Conservation (phyloP, 2,797 vertebrate species). For the Triplophysa yarkandensis region DNA sequence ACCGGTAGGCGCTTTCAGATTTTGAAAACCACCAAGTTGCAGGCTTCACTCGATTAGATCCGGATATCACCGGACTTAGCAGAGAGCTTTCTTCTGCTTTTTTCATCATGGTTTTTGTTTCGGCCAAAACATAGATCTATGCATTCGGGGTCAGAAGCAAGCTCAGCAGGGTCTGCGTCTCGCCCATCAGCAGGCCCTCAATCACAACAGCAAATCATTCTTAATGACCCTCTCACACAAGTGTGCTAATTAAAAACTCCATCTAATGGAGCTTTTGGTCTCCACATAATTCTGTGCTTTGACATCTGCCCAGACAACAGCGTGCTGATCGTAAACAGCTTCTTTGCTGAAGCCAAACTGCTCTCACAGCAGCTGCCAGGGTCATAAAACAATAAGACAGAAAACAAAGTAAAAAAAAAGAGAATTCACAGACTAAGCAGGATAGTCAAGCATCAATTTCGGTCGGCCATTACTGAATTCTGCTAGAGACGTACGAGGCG, state of each 20-base stretch:
- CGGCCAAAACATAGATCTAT: slow-evolving; percentile 33
- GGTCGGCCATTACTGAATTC: slow-evolving; percentile 35
- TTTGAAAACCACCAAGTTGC: neutral
- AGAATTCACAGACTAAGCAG: slow-evolving; percentile 28
- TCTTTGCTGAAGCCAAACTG: slow-evolving; percentile 40
- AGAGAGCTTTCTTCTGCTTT: neutral
- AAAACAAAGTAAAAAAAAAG: slow-evolving; percentile 35
- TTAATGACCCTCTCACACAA: slow-evolving; percentile 78
- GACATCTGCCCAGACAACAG: slow-evolving; percentile 71
- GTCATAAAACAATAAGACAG: slow-evolving; percentile 45
- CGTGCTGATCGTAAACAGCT: slow-evolving; percentile 65
- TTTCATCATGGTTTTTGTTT: slow-evolving; percentile 38
- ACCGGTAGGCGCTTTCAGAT: slow-evolving; percentile 79
- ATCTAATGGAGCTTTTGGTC: slow-evolving; percentile 79
- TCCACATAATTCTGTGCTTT: slow-evolving; percentile 77
- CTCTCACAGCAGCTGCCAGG: slow-evolving; percentile 38
- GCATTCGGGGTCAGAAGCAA: slow-evolving; percentile 43
- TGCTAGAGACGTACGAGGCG: neutral
- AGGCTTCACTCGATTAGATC: no score
- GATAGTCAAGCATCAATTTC: slow-evolving; percentile 31
- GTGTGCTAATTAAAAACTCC: slow-evolving; percentile 79
- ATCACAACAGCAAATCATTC: slow-evolving; percentile 70
- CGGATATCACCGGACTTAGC: slow-evolving; percentile 12
- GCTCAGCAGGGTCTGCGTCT: slow-evolving; percentile 66
- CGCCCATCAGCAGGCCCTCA: slow-evolving; percentile 74